Evolutionary conservation across 2,113 vertebrate species (phyloP).

Genomic region (Anthoscopus minutus): DNA sequence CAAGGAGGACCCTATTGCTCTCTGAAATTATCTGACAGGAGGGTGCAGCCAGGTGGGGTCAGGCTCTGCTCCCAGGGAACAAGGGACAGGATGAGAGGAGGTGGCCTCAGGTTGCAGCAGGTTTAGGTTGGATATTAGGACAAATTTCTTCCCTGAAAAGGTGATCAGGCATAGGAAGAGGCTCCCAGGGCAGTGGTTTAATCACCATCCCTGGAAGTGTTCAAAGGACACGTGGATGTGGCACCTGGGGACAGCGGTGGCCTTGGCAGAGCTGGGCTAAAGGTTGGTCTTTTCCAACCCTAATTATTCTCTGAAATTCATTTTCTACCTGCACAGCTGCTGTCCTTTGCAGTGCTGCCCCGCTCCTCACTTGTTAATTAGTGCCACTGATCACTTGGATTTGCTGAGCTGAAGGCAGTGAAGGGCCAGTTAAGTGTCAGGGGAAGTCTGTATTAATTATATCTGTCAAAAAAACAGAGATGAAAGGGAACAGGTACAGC

Average conservation of each 20-base stretch:
- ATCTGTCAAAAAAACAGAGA: neutral
- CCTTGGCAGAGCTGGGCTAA: neutral
- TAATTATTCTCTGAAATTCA: rapidly evolving
- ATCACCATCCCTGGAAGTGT: neutral
- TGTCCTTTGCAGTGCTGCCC: neutral
- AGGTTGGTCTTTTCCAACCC: neutral
- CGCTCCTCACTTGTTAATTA: neutral
- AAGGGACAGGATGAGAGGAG: neutral
- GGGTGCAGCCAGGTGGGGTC: neutral
- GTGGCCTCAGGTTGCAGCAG: rapidly evolving
- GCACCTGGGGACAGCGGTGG: neutral
- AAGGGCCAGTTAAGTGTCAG: neutral
- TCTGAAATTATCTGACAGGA: neutral
- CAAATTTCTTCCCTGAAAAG: too few species aligned
- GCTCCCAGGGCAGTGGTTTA: neutral
- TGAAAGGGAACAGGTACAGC: neutral
- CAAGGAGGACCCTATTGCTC: too few species aligned
- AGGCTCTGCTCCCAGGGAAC: neutral
- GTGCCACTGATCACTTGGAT: neutral
- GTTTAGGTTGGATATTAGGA: neutral
- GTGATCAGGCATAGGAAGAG: neutral
- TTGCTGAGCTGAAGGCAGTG: neutral
- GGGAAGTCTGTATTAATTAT: neutral
- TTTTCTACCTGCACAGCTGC: neutral
- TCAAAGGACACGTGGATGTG: neutral